Evolutionary conservation across 2,113 vertebrate species (phyloP).

Genomic region (Osmerus mordax): DNA sequence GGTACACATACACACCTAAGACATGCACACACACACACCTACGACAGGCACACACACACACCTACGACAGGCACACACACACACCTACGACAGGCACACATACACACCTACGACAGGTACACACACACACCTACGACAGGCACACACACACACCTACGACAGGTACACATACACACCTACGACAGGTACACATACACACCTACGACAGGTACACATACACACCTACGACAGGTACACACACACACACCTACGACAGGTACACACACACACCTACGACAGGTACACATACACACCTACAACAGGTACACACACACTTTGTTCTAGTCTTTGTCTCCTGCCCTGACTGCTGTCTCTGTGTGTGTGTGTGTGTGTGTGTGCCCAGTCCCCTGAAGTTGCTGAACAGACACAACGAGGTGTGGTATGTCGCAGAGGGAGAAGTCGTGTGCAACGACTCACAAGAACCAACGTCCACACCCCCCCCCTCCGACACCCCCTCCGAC

Average conservation of each 20-base stretch:
- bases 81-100: not conserved
- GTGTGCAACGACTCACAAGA: conserved; percentile 59
- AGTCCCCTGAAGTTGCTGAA: conserved; percentile 74
- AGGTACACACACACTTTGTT: not conserved
- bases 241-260: not conserved
- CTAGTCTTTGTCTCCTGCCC: conserved; percentile 8
- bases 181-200: not conserved
- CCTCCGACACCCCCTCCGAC: not conserved
- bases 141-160: not conserved
- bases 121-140: not conserved
- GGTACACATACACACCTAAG: too few relatives aligned
- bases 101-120: too few relatives aligned
- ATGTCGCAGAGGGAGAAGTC: conserved; percentile 59
- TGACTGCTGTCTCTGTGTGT: conserved; percentile 1
- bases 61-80: not conserved
- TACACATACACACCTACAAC: not conserved
- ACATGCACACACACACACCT: not conserved
- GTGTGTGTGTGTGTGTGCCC: conserved; percentile 27
- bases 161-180: not conserved
- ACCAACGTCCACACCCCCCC: conserved; percentile 38
- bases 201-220: too few relatives aligned
- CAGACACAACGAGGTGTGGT: conserved; percentile 80
- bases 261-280: not conserved
- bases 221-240: not conserved
- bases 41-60: not conserved